Base-by-base conservation (phyloP, 2,797 vertebrate species). In the Pangasius sanitwongsei region DNA sequence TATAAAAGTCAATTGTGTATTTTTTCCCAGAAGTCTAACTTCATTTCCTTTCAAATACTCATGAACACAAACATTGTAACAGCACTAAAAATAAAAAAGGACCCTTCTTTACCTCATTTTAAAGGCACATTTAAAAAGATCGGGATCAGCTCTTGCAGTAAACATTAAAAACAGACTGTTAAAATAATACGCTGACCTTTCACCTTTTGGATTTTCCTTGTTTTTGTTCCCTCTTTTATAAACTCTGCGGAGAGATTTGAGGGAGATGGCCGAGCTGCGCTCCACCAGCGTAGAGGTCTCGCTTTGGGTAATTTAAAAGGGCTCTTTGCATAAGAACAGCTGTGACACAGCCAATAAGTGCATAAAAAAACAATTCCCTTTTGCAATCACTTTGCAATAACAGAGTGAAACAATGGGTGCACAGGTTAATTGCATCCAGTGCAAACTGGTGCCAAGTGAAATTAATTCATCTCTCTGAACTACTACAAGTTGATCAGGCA, bases 261-360 rank as follows among this genome's bases (percentile, higher is more conserved):
- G 87, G 34, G 70, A 92, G 85, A 89, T 57, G 88, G 89, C 89
- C 77, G 89, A 87, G 90, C 70, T 89, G 81, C 69, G 90, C 90
- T 78, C 18, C 90, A 86, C 90, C 89, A 48, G 92, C 89, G 87
- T 91, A 92, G 85, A 90, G 90, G 89, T 92, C 90, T 91, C 57
- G 88, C 91, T 67, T 90, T 83, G 87, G 88, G 91, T 92, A 93
- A 93, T 92, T 92, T 89, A 92, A 94, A 91, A 92, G 87, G 44
- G 90, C 80, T 81, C 85, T 85, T 89, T 90, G 92, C 93, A 90
- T 92, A 89, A 92, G 93, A 94, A 87, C 93, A 94, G 93, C 94
- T 94, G 93, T 90, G 89, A 85, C 87, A 82, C 67, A 91, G 67
- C 87, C 89, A 87, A 86, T 87, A 89, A 89, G 83, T 69, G 87